phyloP scores from a whole-genome alignment of 2,888 invertebrate species.

The Celastrina argiolus region DNA sequence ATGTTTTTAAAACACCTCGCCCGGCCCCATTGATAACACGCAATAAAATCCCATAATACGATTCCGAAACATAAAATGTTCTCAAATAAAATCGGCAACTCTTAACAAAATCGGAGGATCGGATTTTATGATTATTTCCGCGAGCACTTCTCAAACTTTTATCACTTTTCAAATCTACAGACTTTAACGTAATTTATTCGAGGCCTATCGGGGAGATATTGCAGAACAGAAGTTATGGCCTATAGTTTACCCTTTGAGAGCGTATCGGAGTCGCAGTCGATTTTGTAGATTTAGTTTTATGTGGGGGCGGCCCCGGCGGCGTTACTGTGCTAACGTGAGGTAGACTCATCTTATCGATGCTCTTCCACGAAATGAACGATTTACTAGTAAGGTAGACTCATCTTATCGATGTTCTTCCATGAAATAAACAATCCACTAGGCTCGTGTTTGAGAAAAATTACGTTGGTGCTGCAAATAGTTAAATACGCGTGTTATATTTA shows the following conservation, averaged over 20 bases:
- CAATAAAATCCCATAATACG: conserved; percentile 12
- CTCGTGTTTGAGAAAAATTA: background rate
- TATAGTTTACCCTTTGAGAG: conserved; percentile 48
- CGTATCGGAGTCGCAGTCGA: conserved; percentile 43
- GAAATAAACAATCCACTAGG: conserved; percentile 14
- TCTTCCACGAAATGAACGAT: conserved; percentile 27
- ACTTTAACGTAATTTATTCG: conserved; percentile 48
- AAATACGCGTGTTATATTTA: no score
- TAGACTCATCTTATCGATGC: conserved; percentile 41
- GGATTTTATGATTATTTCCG: conserved; percentile 37
- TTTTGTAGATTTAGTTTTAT: conserved; percentile 51
- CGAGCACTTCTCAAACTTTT: conserved; percentile 47
- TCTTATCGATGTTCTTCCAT: conserved; percentile 39
- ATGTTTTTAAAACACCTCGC: background rate
- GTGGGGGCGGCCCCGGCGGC: conserved; percentile 40
- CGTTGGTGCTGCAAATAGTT: background rate
- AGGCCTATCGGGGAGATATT: conserved; percentile 43
- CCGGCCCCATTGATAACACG: background rate
- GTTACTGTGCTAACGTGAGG: conserved; percentile 38
- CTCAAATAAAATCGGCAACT: conserved; percentile 32
- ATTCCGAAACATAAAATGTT: conserved; percentile 30
- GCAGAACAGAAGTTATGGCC: conserved; percentile 46
- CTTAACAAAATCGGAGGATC: conserved; percentile 32
- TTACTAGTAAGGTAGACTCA: conserved; percentile 39
- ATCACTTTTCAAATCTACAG: conserved; percentile 47